Percentiles rank a stretch among this genome's conserved stretches.
Conservation (phyloP, 2,113 vertebrate species). For the Sebastes schlegelii region DNA sequence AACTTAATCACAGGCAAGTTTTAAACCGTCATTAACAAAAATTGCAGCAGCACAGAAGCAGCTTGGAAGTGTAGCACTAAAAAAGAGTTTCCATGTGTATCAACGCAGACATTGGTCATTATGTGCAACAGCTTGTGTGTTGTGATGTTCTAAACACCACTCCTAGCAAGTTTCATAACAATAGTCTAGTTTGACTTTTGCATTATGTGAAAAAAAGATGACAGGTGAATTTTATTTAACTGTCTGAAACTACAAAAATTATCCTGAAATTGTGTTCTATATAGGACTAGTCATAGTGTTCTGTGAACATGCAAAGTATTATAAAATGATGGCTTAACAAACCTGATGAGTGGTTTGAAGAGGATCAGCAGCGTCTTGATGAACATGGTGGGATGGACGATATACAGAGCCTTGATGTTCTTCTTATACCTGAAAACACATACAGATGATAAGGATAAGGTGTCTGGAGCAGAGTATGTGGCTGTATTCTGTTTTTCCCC, state of each 20-base stretch:
- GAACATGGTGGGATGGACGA: conserved; percentile 98
- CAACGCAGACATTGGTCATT: too few species aligned
- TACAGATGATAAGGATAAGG: not conserved
- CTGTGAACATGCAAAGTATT: not conserved
- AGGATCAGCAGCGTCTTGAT: conserved; percentile 97
- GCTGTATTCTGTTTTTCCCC: not conserved
- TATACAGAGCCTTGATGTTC: conserved; percentile 98
- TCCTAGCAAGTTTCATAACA: too few species aligned
- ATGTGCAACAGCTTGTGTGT: too few species aligned
- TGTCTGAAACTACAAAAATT: too few species aligned
- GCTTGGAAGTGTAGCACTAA: too few species aligned
- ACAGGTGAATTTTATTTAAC: too few species aligned
- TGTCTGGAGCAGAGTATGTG: too few species aligned
- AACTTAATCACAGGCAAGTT: too few species aligned
- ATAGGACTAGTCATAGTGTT: not conserved
- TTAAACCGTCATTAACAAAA: too few species aligned
- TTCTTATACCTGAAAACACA: conserved; percentile 93
- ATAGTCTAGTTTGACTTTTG: not conserved
- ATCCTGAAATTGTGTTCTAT: not conserved
- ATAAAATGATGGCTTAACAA: not conserved
- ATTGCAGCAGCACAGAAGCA: too few species aligned
- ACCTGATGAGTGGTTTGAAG: conserved; percentile 98
- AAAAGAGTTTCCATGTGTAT: too few species aligned
- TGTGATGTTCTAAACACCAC: too few species aligned
- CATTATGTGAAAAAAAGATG: not conserved